Conservation (phyloP, 1,140 invertebrate species). For the Rhysida immarginata region DNA sequence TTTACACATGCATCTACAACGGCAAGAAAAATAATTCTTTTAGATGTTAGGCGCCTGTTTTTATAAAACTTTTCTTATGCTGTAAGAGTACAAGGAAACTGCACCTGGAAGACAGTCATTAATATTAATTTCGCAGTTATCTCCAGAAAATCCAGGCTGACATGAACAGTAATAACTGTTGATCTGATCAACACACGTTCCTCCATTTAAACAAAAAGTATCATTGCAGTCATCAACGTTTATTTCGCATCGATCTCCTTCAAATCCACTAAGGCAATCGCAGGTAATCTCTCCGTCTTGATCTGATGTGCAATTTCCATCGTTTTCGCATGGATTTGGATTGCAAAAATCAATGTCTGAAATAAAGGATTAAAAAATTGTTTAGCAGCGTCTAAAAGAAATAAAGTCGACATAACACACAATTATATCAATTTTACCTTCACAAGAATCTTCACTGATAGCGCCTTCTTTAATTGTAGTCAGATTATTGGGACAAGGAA, state of each 20-base stretch:
- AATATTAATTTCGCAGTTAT: constrained; percentile 30
- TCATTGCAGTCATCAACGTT: constrained; percentile 38
- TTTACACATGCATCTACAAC: constrained; percentile 31
- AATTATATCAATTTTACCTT: too few relatives aligned
- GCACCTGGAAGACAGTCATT: constrained; percentile 23
- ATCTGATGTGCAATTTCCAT: constrained; percentile 46
- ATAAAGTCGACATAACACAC: too few relatives aligned
- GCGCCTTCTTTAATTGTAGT: too few relatives aligned
- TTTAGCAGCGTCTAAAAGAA: too few relatives aligned
- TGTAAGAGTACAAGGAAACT: too few relatives aligned
- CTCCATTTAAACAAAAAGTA: constrained; percentile 35
- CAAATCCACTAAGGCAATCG: background rate
- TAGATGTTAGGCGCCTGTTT: too few relatives aligned
- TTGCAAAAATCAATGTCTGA: constrained; percentile 76
- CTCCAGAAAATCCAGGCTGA: constrained; percentile 29
- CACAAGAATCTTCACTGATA: too few relatives aligned
- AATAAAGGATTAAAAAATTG: too few relatives aligned
- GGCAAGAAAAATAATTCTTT: background rate
- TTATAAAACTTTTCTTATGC: too few relatives aligned
- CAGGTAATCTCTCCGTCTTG: background rate
- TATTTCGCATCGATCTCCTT: background rate
- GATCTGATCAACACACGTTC: constrained; percentile 35
- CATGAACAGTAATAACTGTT: constrained; percentile 31
- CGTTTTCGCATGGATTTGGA: constrained; percentile 53
- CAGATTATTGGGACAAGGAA: too few relatives aligned